A percentile compares a stretch with the other conserved stretches of the same genome.
Conservation (phyloP, 1,140 invertebrate species). For the Drosophila nasuta region DNA sequence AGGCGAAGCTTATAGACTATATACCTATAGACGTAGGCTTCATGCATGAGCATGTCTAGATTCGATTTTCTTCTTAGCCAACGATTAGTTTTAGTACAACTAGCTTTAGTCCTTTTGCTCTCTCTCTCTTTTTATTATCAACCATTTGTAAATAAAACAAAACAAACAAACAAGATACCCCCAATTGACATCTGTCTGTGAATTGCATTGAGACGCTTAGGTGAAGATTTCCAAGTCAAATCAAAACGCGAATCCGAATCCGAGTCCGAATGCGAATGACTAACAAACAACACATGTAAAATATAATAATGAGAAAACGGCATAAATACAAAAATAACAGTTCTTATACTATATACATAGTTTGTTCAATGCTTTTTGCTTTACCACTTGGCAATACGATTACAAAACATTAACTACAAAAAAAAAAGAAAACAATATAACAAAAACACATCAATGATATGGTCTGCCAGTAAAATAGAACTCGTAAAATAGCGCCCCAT, state of each 20-base stretch:
- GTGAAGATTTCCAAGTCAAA: conserved; percentile 12
- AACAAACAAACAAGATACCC: neutral
- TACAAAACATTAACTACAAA: neutral
- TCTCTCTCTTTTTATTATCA: conserved; percentile 1
- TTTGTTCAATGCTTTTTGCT: conserved; percentile 57
- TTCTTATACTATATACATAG: conserved; percentile 22
- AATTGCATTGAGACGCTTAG: conserved; percentile 45
- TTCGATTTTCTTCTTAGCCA: conserved; percentile 15
- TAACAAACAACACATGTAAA: conserved; percentile 27
- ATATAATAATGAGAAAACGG: conserved; percentile 22
- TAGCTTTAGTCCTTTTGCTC: conserved; percentile 29
- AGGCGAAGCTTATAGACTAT: neutral
- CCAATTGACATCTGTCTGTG: conserved; percentile 22
- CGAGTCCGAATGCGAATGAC: conserved; percentile 13
- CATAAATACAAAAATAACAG: conserved; percentile 8
- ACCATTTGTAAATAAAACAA: conserved; percentile 3
- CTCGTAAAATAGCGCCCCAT: conserved; percentile 23
- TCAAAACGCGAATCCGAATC: conserved; percentile 17
- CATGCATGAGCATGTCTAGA: conserved; percentile 50
- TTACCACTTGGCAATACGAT: conserved; percentile 27
- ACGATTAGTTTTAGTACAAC: conserved; percentile 25
- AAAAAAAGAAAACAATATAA: conserved; percentile 2
- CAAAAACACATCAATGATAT: conserved; percentile 16
- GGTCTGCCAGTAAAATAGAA: conserved; percentile 19
- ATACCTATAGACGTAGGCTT: conserved; percentile 4